Evolutionary conservation across 2,113 vertebrate species (phyloP).

Genomic region (Takifugu bimaculatus): DNA sequence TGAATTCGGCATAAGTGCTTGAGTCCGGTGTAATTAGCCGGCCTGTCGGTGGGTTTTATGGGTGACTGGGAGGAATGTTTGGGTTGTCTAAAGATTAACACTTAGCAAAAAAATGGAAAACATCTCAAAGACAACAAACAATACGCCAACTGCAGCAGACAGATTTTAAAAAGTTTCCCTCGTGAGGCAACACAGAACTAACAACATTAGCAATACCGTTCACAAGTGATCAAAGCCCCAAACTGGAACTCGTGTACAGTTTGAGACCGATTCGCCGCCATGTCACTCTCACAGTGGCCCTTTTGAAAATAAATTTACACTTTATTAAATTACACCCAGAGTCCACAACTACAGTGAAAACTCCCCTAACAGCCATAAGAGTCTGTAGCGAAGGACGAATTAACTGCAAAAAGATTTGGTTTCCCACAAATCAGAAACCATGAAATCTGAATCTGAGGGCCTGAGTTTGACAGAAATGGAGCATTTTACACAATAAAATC

Average conservation of each 20-base stretch:
- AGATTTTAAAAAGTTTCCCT: not conserved
- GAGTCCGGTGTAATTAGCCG: constrained; percentile 38
- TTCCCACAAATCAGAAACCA: too few species aligned
- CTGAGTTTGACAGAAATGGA: too few species aligned
- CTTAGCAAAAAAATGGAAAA: too few species aligned
- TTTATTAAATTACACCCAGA: not conserved
- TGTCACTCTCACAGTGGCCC: constrained; percentile 1
- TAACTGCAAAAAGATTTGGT: not conserved
- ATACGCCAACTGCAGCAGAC: too few species aligned
- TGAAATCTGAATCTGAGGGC: too few species aligned
- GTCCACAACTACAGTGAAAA: not conserved
- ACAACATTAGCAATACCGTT: not conserved
- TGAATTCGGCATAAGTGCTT: constrained; percentile 36
- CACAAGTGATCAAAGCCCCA: constrained; percentile 18
- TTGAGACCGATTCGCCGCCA: constrained; percentile 29
- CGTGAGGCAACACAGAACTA: constrained; percentile 2
- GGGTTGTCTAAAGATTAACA: not conserved
- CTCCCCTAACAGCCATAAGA: not conserved
- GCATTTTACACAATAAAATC: too few species aligned
- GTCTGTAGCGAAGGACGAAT: not conserved
- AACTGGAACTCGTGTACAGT: constrained; percentile 31
- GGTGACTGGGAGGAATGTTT: constrained; percentile 43
- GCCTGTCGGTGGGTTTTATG: constrained; percentile 32
- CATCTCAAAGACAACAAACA: too few species aligned
- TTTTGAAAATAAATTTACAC: not conserved